Evolutionary conservation across 2,888 invertebrate genomes (phyloP).

Genomic region (Melangyna quadrimaculata): DNA sequence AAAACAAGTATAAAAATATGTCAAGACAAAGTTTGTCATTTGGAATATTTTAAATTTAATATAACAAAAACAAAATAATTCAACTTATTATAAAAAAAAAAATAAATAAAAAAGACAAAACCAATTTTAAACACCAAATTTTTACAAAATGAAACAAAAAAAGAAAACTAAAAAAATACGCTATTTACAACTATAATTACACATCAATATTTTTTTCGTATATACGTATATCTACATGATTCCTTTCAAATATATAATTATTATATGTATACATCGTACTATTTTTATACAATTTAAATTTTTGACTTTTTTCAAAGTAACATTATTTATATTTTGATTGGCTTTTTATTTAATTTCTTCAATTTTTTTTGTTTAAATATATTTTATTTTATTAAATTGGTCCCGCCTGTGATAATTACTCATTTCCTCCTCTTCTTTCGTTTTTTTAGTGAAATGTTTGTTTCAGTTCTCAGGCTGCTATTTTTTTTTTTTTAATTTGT

Average conservation of each 20-base stretch:
- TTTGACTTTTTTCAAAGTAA: slow-evolving; percentile 15
- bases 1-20: slow-evolving; percentile 22
- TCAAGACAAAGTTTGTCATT: slow-evolving; percentile 65
- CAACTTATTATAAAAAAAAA: slow-evolving; percentile 8
- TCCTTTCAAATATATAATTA: slow-evolving; percentile 66
- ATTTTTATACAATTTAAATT: slow-evolving; percentile 61
- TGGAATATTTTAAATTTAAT: slow-evolving; percentile 56
- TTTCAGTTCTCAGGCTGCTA: slow-evolving; percentile 7
- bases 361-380: not conserved
- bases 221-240: slow-evolving; percentile 69
- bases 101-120: slow-evolving; percentile 61
- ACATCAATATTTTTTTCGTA: slow-evolving; percentile 71
- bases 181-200: slow-evolving; percentile 69
- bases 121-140: slow-evolving; percentile 71
- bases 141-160: slow-evolving; percentile 60
- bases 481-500: slow-evolving; percentile 20
- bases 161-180: slow-evolving; percentile 56
- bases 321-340: not conserved
- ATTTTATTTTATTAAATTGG: slow-evolving; percentile 13
- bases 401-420: slow-evolving; percentile 68
- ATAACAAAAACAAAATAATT: slow-evolving; percentile 5
- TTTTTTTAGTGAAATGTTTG: slow-evolving; percentile 31
- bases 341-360: slow-evolving; percentile 14
- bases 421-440: slow-evolving; percentile 32
- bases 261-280: slow-evolving; percentile 61